These are phyloP conservation scores for Psilanteris sp. DNA, from an alignment of 1,140 invertebrate species.

Conservation along the genomic window DNA sequence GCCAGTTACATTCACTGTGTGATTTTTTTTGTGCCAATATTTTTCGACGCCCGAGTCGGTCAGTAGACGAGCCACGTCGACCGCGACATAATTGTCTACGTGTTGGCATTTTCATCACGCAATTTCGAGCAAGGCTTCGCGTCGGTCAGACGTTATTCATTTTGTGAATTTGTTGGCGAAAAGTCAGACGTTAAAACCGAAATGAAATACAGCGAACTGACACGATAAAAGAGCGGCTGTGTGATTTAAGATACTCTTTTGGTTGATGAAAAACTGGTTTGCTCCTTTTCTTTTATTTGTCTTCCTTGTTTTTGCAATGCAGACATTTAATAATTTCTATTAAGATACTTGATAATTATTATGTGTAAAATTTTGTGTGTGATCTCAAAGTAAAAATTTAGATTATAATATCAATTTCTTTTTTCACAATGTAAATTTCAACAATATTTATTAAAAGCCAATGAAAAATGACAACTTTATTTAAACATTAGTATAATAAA, in stretches of 20 bases:
- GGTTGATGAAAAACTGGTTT: conserved; percentile 28
- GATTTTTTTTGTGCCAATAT: conserved; percentile 47
- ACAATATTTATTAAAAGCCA: too few species aligned
- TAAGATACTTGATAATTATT: too few species aligned
- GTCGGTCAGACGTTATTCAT: conserved; percentile 51
- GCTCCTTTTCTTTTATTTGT: too few species aligned
- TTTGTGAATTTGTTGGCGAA: conserved; percentile 18
- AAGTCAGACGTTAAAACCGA: conserved; percentile 35
- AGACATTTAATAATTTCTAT: too few species aligned
- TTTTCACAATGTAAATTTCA: too few species aligned
- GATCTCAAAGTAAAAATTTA: too few species aligned
- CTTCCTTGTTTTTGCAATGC: too few species aligned
- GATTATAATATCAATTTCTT: too few species aligned
- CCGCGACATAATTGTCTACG: conserved; percentile 51
- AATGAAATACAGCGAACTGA: conserved; percentile 46
- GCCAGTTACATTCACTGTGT: conserved; percentile 5
- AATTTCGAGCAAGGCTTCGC: conserved; percentile 23
- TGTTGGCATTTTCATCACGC: conserved; percentile 54
- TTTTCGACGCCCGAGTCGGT: conserved; percentile 16
- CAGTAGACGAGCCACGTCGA: conserved; percentile 16
- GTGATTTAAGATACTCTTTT: conserved; percentile 42
- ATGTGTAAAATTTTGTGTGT: too few species aligned
- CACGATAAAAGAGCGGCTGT: conserved; percentile 14
- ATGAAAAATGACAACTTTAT: too few species aligned
- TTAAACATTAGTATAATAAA: too few species aligned